phyloP scores from a whole-genome alignment of 2,888 invertebrate species.

The Saturnia japonica region DNA sequence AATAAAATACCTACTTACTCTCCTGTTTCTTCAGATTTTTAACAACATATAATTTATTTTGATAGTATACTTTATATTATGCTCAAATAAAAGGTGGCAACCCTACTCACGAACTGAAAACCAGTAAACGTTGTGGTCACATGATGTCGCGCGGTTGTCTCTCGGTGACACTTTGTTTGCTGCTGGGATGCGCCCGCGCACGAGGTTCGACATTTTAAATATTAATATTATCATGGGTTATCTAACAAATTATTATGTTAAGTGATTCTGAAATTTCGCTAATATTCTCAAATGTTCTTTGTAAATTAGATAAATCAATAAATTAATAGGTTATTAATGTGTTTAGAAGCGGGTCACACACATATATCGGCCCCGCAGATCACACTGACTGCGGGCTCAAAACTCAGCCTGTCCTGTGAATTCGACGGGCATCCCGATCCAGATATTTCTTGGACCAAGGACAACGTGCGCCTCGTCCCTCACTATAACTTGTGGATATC shows the following conservation, averaged over 20 bases:
- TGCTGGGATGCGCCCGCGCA: constrained; percentile 50
- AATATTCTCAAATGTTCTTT: neutral
- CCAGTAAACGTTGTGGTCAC: constrained; percentile 25
- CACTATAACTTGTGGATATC: constrained; percentile 84
- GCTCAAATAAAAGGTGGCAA: no score
- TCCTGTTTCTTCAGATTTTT: no score
- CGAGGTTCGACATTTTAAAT: constrained; percentile 52
- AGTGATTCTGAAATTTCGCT: constrained; percentile 38
- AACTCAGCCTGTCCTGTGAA: constrained; percentile 87
- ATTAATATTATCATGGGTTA: constrained; percentile 38
- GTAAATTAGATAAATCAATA: neutral
- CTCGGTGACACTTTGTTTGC: constrained; percentile 44
- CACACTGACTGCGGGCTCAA: constrained; percentile 84
- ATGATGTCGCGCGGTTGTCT: constrained; percentile 45
- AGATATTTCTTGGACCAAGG: constrained; percentile 91
- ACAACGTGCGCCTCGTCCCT: constrained; percentile 81
- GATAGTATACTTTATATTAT: no score
- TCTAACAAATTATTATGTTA: constrained; percentile 41
- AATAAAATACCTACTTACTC: no score
- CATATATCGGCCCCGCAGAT: constrained; percentile 80
- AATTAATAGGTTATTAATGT: neutral
- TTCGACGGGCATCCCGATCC: constrained; percentile 91
- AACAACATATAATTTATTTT: no score
- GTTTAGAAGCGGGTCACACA: constrained; percentile 84
- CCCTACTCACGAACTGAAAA: no score